phyloP scores from a whole-genome alignment of 2,888 invertebrate genomes.

The Oscheius onirici region DNA sequence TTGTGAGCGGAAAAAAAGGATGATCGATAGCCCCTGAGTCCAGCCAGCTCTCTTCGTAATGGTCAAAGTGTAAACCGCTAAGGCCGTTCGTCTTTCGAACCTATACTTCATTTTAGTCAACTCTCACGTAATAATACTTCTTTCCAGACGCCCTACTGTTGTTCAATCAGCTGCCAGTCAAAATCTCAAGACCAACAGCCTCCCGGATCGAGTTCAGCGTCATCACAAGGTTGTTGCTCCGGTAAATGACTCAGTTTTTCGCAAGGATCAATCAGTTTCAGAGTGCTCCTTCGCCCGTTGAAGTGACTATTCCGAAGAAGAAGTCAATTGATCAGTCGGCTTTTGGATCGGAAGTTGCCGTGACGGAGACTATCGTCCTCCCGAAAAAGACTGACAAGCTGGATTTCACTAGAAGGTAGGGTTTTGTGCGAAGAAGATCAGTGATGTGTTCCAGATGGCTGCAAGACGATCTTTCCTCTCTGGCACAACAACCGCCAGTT shows the following conservation, averaged over 20 bases:
- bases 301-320: conserved; percentile 23
- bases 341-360: conserved; percentile 24
- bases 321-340: neutral
- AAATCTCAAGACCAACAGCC: conserved; percentile 23
- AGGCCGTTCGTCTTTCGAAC: conserved; percentile 16
- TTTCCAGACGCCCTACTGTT: conserved; percentile 1
- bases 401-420: conserved; percentile 64
- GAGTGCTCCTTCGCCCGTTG: conserved; percentile 27
- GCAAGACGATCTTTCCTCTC: conserved; percentile 58
- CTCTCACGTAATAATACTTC: neutral
- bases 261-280: neutral
- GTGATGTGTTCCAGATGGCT: conserved; percentile 57
- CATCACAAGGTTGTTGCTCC: conserved; percentile 11
- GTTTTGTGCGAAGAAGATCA: neutral
- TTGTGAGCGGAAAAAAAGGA: neutral
- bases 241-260: neutral
- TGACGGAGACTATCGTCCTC: conserved; percentile 67
- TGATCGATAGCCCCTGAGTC: conserved; percentile 11
- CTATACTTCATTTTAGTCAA: conserved; percentile 6
- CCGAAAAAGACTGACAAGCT: conserved; percentile 66
- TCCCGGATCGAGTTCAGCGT: conserved; percentile 22
- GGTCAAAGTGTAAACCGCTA: conserved; percentile 29
- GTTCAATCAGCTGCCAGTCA: conserved; percentile 10
- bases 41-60: conserved; percentile 15
- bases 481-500: conserved; percentile 50